phyloP scores from a whole-genome alignment of 2,888 invertebrate species.

The Oasisia sp. region DNA sequence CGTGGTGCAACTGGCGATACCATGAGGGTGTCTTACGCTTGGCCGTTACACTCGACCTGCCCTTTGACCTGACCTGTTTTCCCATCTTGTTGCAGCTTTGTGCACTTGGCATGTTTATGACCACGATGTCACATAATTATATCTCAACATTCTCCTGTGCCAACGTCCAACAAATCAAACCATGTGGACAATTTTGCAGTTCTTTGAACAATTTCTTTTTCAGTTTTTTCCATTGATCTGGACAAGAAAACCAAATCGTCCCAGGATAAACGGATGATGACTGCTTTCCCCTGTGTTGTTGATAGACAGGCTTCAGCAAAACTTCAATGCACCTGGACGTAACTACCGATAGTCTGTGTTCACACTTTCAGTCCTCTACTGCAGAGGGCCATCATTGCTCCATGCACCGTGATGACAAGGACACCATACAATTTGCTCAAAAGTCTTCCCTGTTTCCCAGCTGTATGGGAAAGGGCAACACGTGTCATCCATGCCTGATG shows the following conservation, averaged over 20 bases:
- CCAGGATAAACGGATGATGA: not conserved
- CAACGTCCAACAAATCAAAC: too few species aligned
- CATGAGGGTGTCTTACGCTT: constrained; percentile 2
- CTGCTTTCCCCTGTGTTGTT: too few species aligned
- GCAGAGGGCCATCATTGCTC: not conserved
- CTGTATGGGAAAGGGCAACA: not conserved
- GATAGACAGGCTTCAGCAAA: too few species aligned
- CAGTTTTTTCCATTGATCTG: not conserved
- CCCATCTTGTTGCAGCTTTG: not conserved
- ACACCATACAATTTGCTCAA: not conserved
- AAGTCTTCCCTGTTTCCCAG: not conserved
- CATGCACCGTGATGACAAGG: too few species aligned
- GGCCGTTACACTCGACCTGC: not conserved
- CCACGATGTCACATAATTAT: too few species aligned
- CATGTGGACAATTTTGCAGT: not conserved
- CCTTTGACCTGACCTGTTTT: not conserved
- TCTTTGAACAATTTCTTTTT: not conserved
- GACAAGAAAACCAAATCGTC: not conserved
- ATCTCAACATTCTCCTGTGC: too few species aligned
- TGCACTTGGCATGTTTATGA: not conserved
- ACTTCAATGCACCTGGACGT: not conserved
- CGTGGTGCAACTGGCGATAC: not conserved
- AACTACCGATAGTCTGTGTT: not conserved
- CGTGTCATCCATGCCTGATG: not conserved
- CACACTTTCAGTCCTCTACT: not conserved